phyloP scores from a whole-genome alignment of 2,113 vertebrate species.

The Psittacus erithacus region DNA sequence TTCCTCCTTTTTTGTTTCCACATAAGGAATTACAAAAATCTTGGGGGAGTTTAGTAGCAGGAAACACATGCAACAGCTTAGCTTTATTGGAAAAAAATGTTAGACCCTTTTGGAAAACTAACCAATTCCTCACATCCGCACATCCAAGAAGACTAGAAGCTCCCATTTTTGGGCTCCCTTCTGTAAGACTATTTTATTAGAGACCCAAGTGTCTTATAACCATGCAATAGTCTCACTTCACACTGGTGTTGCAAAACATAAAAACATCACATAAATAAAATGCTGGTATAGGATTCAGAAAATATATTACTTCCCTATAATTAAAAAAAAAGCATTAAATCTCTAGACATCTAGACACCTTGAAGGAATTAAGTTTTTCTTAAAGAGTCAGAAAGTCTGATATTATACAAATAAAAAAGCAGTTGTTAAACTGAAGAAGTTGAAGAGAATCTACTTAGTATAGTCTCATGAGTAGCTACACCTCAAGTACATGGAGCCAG shows the following conservation, averaged over 20 bases:
- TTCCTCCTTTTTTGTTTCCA: not conserved
- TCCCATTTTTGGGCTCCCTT: not conserved
- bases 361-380: not conserved
- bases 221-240: not conserved
- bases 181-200: not conserved
- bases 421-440: not conserved
- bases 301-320: not conserved
- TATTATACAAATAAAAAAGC: not conserved
- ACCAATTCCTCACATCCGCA: not conserved
- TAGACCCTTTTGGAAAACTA: not conserved
- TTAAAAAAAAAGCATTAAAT: not conserved
- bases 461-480: not conserved
- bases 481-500: not conserved
- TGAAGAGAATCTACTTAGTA: not conserved
- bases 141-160: not conserved
- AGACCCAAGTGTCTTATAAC: accelerated
- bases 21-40: not conserved
- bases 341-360: not conserved
- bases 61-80: not conserved
- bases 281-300: not conserved
- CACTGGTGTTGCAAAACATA: not conserved
- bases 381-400: not conserved
- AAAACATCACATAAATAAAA: not conserved
- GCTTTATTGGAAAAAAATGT: not conserved
- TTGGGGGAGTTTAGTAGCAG: not conserved